Conservation (phyloP, 2,797 vertebrate genomes). For the Rhodeus uyekii region DNA sequence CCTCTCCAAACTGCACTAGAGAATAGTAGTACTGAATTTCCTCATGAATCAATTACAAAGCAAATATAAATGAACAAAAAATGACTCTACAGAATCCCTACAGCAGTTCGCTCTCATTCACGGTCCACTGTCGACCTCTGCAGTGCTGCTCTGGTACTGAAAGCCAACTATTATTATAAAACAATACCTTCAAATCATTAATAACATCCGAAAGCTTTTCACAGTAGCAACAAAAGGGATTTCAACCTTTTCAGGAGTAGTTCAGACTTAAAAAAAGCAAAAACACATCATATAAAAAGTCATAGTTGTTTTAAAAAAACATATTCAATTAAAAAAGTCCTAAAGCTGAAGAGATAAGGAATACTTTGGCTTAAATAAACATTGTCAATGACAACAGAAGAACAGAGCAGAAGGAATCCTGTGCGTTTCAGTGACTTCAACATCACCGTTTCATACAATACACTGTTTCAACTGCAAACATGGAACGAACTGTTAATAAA, state of each 20-base stretch:
- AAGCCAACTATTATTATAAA: constrained; percentile 62
- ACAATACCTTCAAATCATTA: too few species aligned
- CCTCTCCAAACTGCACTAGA: not conserved
- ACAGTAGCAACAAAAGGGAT: constrained; percentile 38
- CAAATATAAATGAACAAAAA: too few species aligned
- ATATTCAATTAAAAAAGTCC: constrained; percentile 26
- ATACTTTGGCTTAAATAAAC: constrained; percentile 69
- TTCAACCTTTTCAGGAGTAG: not conserved
- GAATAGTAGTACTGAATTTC: not conserved
- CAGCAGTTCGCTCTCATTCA: too few species aligned
- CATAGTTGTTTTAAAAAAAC: constrained; percentile 27
- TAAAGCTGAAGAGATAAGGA: constrained; percentile 32
- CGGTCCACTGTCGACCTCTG: constrained; percentile 60
- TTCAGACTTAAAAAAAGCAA: constrained; percentile 2
- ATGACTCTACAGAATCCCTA: not conserved
- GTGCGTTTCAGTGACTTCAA: not conserved
- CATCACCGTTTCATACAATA: not conserved
- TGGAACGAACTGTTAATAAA: not conserved
- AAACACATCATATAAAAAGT: constrained; percentile 32
- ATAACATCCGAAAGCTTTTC: constrained; percentile 8
- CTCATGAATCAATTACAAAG: too few species aligned
- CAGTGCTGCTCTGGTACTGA: constrained; percentile 64
- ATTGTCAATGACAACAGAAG: constrained; percentile 12
- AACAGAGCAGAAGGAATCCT: not conserved
- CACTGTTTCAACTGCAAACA: not conserved